Conservation (phyloP, 2,113 vertebrate species). For the Spilogale gracilis region DNA sequence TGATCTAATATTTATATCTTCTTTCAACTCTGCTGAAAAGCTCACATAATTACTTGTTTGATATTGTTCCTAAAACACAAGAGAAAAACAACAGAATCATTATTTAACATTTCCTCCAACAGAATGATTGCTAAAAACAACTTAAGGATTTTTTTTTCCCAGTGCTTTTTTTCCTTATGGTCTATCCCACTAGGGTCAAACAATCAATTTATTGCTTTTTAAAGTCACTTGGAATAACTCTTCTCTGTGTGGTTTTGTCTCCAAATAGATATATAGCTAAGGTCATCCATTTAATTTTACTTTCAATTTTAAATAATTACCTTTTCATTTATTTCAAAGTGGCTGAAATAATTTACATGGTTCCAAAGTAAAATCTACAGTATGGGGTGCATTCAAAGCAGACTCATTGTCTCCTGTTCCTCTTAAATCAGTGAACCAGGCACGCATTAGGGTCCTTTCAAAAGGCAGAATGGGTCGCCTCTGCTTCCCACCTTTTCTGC, state of each 20-base stretch:
- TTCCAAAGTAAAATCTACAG: neutral
- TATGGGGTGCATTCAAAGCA: fast-evolving
- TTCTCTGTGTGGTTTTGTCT: neutral
- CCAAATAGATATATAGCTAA: neutral
- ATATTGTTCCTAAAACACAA: neutral
- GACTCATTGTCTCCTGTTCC: neutral
- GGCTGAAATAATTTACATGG: neutral
- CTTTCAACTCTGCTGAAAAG: neutral
- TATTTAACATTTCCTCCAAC: slow-evolving; percentile 43
- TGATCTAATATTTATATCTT: neutral
- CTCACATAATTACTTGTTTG: neutral
- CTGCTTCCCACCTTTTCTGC: neutral
- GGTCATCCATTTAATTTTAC: slow-evolving; percentile 21
- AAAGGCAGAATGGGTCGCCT: neutral
- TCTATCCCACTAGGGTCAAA: neutral
- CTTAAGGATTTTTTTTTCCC: neutral
- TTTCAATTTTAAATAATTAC: neutral
- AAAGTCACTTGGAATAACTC: slow-evolving; percentile 3
- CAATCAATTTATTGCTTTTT: neutral
- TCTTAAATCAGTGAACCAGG: neutral
- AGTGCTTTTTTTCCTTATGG: neutral
- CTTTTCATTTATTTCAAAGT: slow-evolving; percentile 31
- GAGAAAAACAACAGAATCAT: slow-evolving; percentile 47
- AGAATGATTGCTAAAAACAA: neutral
- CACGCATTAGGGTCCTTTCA: neutral